These are phyloP conservation scores for Gymnobelideus leadbeateri DNA, from an alignment of 2,113 vertebrate species.

Conservation along the genomic window DNA sequence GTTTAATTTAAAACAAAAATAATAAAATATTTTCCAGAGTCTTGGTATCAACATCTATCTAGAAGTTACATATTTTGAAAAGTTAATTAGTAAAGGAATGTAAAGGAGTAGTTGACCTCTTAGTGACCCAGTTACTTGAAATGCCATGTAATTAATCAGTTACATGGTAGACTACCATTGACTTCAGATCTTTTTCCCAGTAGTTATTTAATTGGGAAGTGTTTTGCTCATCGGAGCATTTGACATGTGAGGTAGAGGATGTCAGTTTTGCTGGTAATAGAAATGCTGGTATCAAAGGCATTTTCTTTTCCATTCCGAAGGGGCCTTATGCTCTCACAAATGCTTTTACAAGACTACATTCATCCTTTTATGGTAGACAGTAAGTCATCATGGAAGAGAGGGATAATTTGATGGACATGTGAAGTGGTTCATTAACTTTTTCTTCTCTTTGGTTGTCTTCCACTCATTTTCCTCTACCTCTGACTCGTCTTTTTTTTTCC, in stretches of 20 bases:
- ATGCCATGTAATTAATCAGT: conserved; percentile 64
- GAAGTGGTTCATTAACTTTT: not conserved
- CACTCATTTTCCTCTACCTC: not conserved
- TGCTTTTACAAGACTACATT: not conserved
- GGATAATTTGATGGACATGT: conserved; percentile 47
- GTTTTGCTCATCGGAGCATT: conserved; percentile 57
- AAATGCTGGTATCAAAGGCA: conserved; percentile 44
- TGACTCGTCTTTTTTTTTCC: too few relatives aligned
- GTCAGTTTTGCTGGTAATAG: conserved; percentile 30
- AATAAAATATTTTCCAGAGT: not conserved
- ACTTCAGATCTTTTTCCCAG: conserved; percentile 34
- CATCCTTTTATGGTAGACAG: not conserved
- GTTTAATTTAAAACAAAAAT: conserved; percentile 1
- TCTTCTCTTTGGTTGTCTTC: not conserved
- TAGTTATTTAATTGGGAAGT: conserved; percentile 58
- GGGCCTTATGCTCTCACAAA: conserved; percentile 26
- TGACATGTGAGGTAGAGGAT: conserved; percentile 64
- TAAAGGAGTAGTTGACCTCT: conserved; percentile 69
- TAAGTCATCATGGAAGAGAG: not conserved
- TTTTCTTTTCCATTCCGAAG: conserved; percentile 63
- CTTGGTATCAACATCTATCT: conserved; percentile 55
- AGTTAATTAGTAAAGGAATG: conserved; percentile 76
- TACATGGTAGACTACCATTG: conserved; percentile 23
- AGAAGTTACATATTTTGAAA: not conserved
- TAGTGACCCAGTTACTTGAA: conserved; percentile 48